Percentiles rank a stretch among this genome's conserved stretches.
phyloP scores from a whole-genome alignment of 1,140 invertebrate species.

The Yoshiicerus persimilis region DNA sequence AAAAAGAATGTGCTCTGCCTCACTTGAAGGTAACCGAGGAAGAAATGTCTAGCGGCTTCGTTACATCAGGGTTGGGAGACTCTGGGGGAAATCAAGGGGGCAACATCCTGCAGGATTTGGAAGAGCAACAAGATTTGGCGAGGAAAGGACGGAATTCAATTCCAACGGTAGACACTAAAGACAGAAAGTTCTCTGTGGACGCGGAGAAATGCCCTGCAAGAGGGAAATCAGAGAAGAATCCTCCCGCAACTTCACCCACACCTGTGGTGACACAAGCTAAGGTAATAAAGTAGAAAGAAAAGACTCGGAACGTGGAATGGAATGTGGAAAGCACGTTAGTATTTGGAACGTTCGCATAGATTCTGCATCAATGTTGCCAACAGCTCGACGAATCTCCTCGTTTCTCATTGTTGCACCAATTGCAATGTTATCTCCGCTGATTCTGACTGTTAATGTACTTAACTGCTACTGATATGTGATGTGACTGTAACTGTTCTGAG shows the following conservation, averaged over 20 bases:
- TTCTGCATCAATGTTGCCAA: neutral
- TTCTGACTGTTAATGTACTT: neutral
- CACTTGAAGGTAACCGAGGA: neutral
- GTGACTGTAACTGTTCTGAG: neutral
- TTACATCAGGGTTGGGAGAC: neutral
- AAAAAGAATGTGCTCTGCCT: neutral
- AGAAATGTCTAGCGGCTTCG: neutral
- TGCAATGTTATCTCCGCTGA: neutral
- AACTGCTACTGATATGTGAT: neutral
- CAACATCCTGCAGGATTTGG: neutral
- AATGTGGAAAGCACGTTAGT: slow-evolving; percentile 14
- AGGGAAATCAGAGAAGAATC: neutral
- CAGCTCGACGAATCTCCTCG: neutral
- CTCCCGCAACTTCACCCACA: neutral
- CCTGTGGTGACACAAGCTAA: neutral
- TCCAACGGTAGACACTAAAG: neutral
- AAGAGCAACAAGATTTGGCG: neutral
- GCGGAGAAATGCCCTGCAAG: neutral
- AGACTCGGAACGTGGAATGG: neutral
- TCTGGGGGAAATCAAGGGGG: neutral
- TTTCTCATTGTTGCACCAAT: neutral
- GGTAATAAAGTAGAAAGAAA: slow-evolving; percentile 8
- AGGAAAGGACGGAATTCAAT: neutral
- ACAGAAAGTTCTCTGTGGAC: neutral
- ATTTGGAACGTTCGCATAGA: neutral